Percentiles rank a stretch among this genome's conserved stretches.
Evolutionary conservation across 2,113 vertebrate species (phyloP).

Genomic region (Xiphias gladius): DNA sequence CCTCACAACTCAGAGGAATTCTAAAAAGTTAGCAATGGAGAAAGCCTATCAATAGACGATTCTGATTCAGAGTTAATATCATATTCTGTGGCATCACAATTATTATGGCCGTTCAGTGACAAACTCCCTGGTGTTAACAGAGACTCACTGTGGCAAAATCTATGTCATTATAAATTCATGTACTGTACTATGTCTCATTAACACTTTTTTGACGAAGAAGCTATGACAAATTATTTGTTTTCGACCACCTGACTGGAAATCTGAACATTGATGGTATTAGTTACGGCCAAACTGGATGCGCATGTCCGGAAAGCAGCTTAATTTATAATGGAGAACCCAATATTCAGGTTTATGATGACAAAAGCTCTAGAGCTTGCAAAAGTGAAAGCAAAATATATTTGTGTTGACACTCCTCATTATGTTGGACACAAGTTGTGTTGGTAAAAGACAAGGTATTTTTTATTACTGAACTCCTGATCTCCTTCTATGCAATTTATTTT

Average conservation of each 20-base stretch:
- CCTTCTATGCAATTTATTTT: background rate
- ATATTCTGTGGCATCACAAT: slow-evolving; percentile 2
- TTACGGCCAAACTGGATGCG: slow-evolving; percentile 50
- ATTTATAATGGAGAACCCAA: slow-evolving; percentile 34
- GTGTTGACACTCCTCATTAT: slow-evolving; percentile 11
- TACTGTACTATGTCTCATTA: slow-evolving; percentile 36
- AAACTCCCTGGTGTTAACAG: background rate
- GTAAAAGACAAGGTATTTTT: slow-evolving; percentile 36
- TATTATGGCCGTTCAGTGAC: background rate
- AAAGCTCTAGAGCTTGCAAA: slow-evolving; percentile 65
- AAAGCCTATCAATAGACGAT: background rate
- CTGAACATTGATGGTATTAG: slow-evolving; percentile 10
- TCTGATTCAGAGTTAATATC: slow-evolving; percentile 2
- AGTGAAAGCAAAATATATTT: slow-evolving; percentile 5
- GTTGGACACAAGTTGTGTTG: slow-evolving; percentile 1
- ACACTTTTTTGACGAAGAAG: background rate
- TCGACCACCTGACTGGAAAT: slow-evolving; percentile 15
- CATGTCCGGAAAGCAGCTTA: slow-evolving; percentile 34
- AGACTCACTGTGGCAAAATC: slow-evolving; percentile 36
- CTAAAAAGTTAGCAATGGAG: slow-evolving; percentile 4
- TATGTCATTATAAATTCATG: slow-evolving; percentile 12
- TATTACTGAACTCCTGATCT: slow-evolving; percentile 32
- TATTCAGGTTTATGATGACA: slow-evolving; percentile 64
- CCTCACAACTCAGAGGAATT: background rate
- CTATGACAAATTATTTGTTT: slow-evolving; percentile 44